Evolutionary conservation across 2,888 invertebrate species (phyloP).

Genomic region (Parelbella ahira): DNA sequence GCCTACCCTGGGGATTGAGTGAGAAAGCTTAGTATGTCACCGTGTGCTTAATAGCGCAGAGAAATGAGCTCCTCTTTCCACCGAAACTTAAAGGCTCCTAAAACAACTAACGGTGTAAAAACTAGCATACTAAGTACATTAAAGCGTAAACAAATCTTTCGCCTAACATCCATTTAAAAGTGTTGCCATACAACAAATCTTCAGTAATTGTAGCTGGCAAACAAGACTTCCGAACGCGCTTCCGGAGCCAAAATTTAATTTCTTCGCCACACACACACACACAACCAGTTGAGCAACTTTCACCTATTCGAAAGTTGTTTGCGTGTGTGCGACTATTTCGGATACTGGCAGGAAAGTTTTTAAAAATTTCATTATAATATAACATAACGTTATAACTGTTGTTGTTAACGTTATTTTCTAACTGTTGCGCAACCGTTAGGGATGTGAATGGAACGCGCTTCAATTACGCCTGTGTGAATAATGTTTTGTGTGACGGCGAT

Average conservation of each 20-base stretch:
- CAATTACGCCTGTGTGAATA: slow-evolving; percentile 21
- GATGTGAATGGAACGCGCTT: slow-evolving; percentile 18
- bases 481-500: slow-evolving; percentile 16
- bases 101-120: too few species aligned
- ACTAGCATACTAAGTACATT: too few species aligned
- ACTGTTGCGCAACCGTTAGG: slow-evolving; percentile 23
- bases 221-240: slow-evolving; percentile 17
- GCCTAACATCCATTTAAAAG: not conserved
- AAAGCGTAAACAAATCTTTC: not conserved
- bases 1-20: too few species aligned
- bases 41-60: too few species aligned
- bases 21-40: too few species aligned
- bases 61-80: too few species aligned
- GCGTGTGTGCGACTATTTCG: slow-evolving; percentile 38
- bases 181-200: slow-evolving; percentile 8
- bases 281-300: slow-evolving; percentile 31
- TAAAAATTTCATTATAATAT: slow-evolving; percentile 20
- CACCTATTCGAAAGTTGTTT: slow-evolving; percentile 42
- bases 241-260: slow-evolving; percentile 24
- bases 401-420: slow-evolving; percentile 27
- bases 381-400: slow-evolving; percentile 23
- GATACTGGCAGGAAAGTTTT: slow-evolving; percentile 31
- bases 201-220: slow-evolving; percentile 12
- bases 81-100: too few species aligned
- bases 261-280: slow-evolving; percentile 18